These are phyloP conservation scores for Elymnias hypermnestra DNA, from an alignment of 1,140 invertebrate species.

Conservation along the genomic window DNA sequence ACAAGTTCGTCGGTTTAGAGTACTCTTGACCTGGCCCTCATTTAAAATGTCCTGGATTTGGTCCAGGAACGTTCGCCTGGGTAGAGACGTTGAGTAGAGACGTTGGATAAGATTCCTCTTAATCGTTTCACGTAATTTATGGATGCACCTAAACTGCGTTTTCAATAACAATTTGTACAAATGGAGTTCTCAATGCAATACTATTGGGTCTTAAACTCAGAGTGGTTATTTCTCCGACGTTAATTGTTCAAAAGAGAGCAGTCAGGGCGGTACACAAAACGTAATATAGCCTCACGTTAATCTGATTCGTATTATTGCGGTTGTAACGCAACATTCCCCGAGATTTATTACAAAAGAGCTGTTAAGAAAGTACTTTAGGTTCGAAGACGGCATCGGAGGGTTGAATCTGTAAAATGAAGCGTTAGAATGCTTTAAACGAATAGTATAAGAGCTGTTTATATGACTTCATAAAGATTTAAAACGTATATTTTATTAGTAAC, in stretches of 20 bases:
- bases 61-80: no score
- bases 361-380: constrained; percentile 49
- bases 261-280: constrained; percentile 48
- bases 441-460: not conserved
- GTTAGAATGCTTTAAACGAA: constrained; percentile 59
- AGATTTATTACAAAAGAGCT: constrained; percentile 66
- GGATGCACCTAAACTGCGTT: no score
- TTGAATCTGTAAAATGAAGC: constrained; percentile 58
- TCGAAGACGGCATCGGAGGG: constrained; percentile 38
- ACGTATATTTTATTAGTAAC: no score
- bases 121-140: no score
- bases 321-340: constrained; percentile 58
- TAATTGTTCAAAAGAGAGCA: constrained; percentile 47
- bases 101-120: no score
- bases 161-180: constrained; percentile 2
- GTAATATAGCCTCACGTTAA: constrained; percentile 54
- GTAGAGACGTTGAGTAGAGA: no score
- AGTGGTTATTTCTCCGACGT: constrained; percentile 32
- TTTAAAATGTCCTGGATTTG: no score
- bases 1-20: no score
- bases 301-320: constrained; percentile 68
- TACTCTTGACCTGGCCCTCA: no score
- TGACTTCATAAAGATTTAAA: not conserved
- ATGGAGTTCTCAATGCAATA: not conserved
- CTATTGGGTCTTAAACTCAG: constrained; percentile 24